Percentiles rank a stretch among this genome's conserved stretches.
Conservation (phyloP, 2,888 invertebrate genomes). For the Drosophila mulleri region DNA sequence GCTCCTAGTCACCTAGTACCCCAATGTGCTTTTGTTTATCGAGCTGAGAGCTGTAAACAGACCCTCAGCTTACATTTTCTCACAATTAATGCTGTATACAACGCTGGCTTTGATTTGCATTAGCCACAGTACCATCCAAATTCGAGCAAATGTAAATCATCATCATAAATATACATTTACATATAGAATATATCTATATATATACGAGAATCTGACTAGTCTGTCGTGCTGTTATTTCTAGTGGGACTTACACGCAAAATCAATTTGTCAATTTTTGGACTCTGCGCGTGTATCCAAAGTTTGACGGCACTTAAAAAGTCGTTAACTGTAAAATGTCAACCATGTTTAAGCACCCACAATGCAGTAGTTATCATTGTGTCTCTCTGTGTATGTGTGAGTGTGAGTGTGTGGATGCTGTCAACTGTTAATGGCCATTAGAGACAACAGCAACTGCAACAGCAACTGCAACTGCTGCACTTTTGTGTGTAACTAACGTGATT, state of each 20-base stretch:
- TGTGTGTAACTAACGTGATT: constrained; percentile 41
- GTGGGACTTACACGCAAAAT: constrained; percentile 14
- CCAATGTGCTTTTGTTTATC: neutral
- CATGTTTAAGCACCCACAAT: constrained; percentile 47
- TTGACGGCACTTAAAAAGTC: constrained; percentile 77
- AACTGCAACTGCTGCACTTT: constrained; percentile 36
- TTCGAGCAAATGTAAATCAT: neutral
- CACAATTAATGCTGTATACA: no score
- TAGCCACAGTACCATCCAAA: neutral
- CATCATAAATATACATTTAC: no score
- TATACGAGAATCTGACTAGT: no score
- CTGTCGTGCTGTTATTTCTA: neutral
- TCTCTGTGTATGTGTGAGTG: neutral
- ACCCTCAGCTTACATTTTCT: neutral
- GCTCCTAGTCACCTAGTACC: neutral
- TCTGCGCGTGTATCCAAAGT: constrained; percentile 23
- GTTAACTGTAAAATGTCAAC: constrained; percentile 70
- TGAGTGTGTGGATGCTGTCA: constrained; percentile 12
- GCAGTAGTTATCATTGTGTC: constrained; percentile 6
- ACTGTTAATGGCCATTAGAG: constrained; percentile 34
- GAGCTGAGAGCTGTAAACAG: neutral
- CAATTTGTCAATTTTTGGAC: constrained; percentile 48
- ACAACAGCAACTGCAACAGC: constrained; percentile 22
- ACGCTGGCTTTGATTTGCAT: neutral
- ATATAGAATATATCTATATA: no score